These are phyloP conservation scores for Anomalospiza imberbis DNA, from an alignment of 2,797 vertebrate genomes.

Conservation along the genomic window DNA sequence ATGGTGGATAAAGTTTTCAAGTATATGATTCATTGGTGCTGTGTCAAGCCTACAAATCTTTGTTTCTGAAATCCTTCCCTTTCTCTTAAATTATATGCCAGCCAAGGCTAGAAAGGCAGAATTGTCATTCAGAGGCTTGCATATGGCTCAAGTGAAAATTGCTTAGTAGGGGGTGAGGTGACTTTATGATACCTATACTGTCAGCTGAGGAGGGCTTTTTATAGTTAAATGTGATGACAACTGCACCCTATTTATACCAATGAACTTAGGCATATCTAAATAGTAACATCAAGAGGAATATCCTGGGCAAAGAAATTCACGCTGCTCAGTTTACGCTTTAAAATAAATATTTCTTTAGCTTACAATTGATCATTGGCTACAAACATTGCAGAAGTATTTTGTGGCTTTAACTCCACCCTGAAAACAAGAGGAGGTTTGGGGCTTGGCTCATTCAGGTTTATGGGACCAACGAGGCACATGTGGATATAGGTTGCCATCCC, in stretches of 20 bases:
- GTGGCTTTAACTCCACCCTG: neutral
- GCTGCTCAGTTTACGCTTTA: slow-evolving; percentile 47
- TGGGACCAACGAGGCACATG: neutral
- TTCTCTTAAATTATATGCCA: neutral
- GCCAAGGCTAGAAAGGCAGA: neutral
- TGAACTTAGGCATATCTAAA: slow-evolving; percentile 40
- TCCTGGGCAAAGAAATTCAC: slow-evolving; percentile 17
- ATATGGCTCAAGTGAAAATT: neutral
- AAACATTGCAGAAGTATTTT: neutral
- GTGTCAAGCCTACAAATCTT: slow-evolving; percentile 1
- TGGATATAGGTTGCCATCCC: neutral
- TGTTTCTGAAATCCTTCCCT: neutral
- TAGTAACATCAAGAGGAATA: slow-evolving; percentile 56
- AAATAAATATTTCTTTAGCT: slow-evolving; percentile 68
- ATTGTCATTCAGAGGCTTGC: slow-evolving; percentile 1
- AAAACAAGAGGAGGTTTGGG: neutral
- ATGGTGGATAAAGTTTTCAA: slow-evolving; percentile 40
- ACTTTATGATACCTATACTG: slow-evolving; percentile 44
- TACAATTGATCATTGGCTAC: neutral
- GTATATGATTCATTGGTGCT: neutral
- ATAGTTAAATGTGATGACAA: slow-evolving; percentile 59
- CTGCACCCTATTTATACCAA: slow-evolving; percentile 71
- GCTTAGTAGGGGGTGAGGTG: slow-evolving; percentile 1
- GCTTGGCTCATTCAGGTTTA: neutral
- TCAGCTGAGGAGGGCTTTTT: slow-evolving; percentile 39